Conservation (phyloP, 2,797 vertebrate species). For the Microcaecilia unicolor region DNA sequence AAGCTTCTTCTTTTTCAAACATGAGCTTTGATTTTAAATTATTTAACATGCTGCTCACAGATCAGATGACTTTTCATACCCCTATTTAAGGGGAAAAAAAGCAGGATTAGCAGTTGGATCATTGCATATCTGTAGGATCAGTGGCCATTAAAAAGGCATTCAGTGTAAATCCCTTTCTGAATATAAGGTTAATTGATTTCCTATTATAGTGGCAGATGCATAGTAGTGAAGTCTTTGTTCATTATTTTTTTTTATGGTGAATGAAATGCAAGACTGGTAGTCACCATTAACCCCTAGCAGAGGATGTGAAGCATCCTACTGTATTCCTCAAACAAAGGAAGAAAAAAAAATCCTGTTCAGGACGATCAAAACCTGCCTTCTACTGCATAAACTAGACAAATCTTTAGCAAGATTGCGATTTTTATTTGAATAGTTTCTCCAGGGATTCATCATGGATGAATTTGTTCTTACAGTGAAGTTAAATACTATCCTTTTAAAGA, state of each 20-base stretch:
- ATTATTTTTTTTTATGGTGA: conserved; percentile 28
- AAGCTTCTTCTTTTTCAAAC: too few relatives aligned
- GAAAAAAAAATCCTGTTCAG: conserved; percentile 27
- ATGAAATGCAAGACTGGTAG: conserved; percentile 13
- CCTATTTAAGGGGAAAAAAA: conserved; percentile 13
- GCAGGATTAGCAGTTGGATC: conserved; percentile 2
- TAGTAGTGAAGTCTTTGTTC: conserved; percentile 31
- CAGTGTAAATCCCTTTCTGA: conserved; percentile 35
- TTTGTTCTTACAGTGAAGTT: conserved; percentile 59
- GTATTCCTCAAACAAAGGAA: conserved; percentile 33
- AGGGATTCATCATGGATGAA: conserved; percentile 59
- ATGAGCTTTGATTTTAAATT: too few relatives aligned
- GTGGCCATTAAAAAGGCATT: conserved; percentile 30
- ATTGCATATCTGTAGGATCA: conserved; percentile 5
- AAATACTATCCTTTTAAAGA: conserved; percentile 60
- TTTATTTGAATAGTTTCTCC: conserved; percentile 58
- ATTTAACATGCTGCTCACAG: not conserved
- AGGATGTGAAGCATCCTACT: too few relatives aligned
- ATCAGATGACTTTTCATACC: not conserved
- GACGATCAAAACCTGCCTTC: conserved; percentile 42
- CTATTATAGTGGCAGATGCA: conserved; percentile 22
- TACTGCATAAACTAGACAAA: conserved; percentile 50
- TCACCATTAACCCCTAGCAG: conserved; percentile 11
- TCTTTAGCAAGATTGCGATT: conserved; percentile 46
- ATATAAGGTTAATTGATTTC: conserved; percentile 43